Evolutionary conservation across 2,888 invertebrate species (phyloP), one percentile per base, ranked within the genome.

Genomic region (Panzeria rudis): DNA sequence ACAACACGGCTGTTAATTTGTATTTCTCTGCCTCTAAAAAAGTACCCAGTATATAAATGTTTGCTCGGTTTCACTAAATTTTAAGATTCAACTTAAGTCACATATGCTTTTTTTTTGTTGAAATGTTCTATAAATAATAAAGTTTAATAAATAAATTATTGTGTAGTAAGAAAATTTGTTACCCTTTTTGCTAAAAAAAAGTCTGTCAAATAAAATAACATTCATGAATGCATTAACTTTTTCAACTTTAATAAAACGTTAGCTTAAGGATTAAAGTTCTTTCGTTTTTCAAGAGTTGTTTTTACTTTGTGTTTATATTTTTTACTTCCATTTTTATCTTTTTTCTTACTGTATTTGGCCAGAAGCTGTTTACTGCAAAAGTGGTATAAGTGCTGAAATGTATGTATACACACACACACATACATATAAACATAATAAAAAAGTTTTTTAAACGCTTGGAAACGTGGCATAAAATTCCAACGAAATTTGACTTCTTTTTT

Each of bases 401-500:
- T 29, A 15, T 1, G 8, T 3, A 17, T 8, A 35, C 44, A 20
- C 29, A 72, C 20, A 59, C 32, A 15, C n/a, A 44, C 9, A 9
- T 38, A 41, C 35, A 59, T 23, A 50, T 4, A 20, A 41, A 64
- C n/a, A 41, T 4, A 29, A 17, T 47, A 54, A 54, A 9, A 41
- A 20, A 47, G 15, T 68, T 66, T 61, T 76, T 35, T 61, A 54
- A 81, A 73, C n/a, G 72, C 44, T 75, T 35, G 35, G 35, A 75
- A 71, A 50, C 73, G 81, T 81, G 81, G 78, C 73, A 56, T 72
- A 75, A 62, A 64, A 82, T 71, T 77, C 59, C 64, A 71, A 47
- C 38, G 47, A 77, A 77, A 71, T 77, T 83, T 71, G 15, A 62
- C 38, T 47, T 81, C 20, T 54, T 59, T 29, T 32, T 29, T 50